A percentile compares a stretch with the other conserved stretches of the same genome.
phyloP scores from a whole-genome alignment of 1,140 invertebrate genomes.

The Drosophila arawakana region DNA sequence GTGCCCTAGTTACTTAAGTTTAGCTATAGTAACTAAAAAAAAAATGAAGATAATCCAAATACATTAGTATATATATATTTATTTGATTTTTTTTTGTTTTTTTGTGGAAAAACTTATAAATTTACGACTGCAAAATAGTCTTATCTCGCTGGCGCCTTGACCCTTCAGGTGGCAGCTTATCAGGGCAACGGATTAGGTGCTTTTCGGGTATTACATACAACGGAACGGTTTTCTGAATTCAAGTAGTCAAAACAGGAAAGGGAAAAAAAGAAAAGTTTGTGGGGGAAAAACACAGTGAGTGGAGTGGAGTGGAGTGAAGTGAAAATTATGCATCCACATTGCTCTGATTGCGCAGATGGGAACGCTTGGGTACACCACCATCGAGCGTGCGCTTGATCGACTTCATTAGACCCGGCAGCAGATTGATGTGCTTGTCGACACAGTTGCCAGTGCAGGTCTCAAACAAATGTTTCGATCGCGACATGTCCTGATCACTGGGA shows the following conservation, averaged over 20 bases:
- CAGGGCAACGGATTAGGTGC: neutral
- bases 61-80: slow-evolving; percentile 11
- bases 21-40: slow-evolving; percentile 67
- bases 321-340: neutral
- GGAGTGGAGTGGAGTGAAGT: no score
- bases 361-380: slow-evolving; percentile 49
- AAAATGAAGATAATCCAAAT: slow-evolving; percentile 1
- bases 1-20: slow-evolving; percentile 32
- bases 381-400: slow-evolving; percentile 89
- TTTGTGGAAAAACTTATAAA: neutral
- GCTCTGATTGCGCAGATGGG: slow-evolving; percentile 9
- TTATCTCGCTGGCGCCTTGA: slow-evolving; percentile 4
- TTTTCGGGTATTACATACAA: neutral
- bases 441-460: slow-evolving; percentile 94
- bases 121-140: neutral
- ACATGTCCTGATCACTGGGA: slow-evolving; percentile 88
- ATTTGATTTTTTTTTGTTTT: slow-evolving; percentile 1
- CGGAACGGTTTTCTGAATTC: neutral
- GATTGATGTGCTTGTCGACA: slow-evolving; percentile 92
- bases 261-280: neutral
- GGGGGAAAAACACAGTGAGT: neutral
- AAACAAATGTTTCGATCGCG: slow-evolving; percentile 90
- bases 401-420: slow-evolving; percentile 90
- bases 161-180: slow-evolving; percentile 11
- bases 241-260: neutral